These are phyloP conservation scores for Caenorhabditis afra DNA, from an alignment of 2,888 invertebrate genomes.

Conservation along the genomic window DNA sequence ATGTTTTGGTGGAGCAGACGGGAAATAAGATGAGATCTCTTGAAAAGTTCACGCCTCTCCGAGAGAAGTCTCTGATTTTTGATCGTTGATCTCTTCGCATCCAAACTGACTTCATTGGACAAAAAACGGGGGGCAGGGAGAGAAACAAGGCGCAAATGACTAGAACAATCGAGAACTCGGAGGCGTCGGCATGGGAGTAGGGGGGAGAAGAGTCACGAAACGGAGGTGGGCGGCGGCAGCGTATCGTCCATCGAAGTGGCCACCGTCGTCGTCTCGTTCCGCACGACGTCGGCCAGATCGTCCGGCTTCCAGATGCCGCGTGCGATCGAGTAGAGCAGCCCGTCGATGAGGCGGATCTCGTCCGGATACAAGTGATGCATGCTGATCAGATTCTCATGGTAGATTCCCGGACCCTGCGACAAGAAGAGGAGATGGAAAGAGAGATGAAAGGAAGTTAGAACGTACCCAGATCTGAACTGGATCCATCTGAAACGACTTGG, in stretches of 20 bases:
- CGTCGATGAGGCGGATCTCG: constrained; percentile 70
- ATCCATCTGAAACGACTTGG: constrained; percentile 65
- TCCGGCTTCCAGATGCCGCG: constrained; percentile 58
- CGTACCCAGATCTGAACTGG: constrained; percentile 58
- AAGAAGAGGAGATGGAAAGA: background rate
- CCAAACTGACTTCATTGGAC: too few species aligned
- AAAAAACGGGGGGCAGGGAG: background rate
- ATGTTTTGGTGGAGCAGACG: constrained; percentile 1
- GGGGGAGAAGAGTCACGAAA: constrained; percentile 7
- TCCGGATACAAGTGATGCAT: constrained; percentile 69
- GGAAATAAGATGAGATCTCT: background rate
- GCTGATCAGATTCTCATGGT: constrained; percentile 67
- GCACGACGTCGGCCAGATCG: constrained; percentile 20
- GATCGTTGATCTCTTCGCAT: too few species aligned
- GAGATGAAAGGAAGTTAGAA: constrained; percentile 2
- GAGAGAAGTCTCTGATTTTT: background rate
- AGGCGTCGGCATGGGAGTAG: too few species aligned
- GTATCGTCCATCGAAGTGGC: constrained; percentile 53
- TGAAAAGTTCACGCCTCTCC: background rate
- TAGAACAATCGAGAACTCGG: constrained; percentile 42
- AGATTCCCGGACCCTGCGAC: constrained; percentile 64
- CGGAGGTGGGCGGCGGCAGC: constrained; percentile 46
- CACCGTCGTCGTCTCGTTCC: constrained; percentile 40
- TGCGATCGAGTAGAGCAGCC: constrained; percentile 66
- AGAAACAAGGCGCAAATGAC: constrained; percentile 20